Percentiles rank a stretch among this genome's conserved stretches.
Conservation (phyloP, 2,888 invertebrate genomes). For the Hypsopygia costalis region DNA sequence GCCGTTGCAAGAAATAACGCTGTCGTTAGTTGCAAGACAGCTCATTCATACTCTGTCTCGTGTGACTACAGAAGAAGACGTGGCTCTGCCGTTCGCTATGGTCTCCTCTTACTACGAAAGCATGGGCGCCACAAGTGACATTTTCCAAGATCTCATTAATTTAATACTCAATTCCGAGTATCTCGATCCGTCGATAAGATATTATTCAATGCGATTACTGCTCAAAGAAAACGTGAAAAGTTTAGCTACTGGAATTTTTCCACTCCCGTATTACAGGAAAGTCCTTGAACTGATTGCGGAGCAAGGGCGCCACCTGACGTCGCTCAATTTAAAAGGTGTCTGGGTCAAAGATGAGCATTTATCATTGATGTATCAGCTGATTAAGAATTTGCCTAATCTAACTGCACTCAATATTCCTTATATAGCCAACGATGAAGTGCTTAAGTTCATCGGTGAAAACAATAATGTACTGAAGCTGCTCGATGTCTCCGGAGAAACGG, state of each 20-base stretch:
- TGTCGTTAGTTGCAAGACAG: slow-evolving; percentile 82
- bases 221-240: slow-evolving; percentile 84
- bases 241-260: slow-evolving; percentile 85
- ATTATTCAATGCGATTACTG: slow-evolving; percentile 82
- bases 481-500: slow-evolving; percentile 86
- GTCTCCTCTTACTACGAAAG: slow-evolving; percentile 81
- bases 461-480: slow-evolving; percentile 80
- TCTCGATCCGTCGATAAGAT: slow-evolving; percentile 84
- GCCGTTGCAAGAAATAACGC: slow-evolving; percentile 79
- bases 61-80: slow-evolving; percentile 81
- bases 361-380: slow-evolving; percentile 80
- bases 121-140: slow-evolving; percentile 83
- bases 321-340: slow-evolving; percentile 85
- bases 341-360: slow-evolving; percentile 87
- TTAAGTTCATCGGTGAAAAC: slow-evolving; percentile 79
- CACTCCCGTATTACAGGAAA: slow-evolving; percentile 85
- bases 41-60: slow-evolving; percentile 82
- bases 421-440: slow-evolving; percentile 84
- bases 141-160: slow-evolving; percentile 84
- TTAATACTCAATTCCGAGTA: slow-evolving; percentile 83
- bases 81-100: slow-evolving; percentile 79
- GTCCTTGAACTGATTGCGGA: slow-evolving; percentile 83
- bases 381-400: slow-evolving; percentile 80
- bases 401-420: slow-evolving; percentile 84
- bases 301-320: slow-evolving; percentile 82